These are phyloP conservation scores for Dinocampus coccinellae DNA, from an alignment of 2,888 invertebrate genomes.

Conservation along the genomic window DNA sequence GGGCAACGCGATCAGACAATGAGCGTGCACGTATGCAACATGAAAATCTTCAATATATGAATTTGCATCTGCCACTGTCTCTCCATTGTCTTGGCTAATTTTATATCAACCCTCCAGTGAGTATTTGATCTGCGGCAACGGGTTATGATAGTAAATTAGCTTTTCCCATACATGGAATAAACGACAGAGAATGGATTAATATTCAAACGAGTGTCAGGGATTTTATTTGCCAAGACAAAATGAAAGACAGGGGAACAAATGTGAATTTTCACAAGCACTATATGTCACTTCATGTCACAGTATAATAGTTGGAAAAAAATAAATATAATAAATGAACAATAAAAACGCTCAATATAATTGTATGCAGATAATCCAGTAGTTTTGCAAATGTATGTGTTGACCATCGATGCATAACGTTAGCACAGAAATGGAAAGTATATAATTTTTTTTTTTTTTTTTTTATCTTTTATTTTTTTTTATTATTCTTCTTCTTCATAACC, in stretches of 20 bases:
- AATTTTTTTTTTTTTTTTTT: not conserved
- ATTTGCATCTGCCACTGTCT: slow-evolving; percentile 67
- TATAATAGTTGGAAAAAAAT: not conserved
- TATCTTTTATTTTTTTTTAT: not conserved
- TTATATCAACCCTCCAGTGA: slow-evolving; percentile 50
- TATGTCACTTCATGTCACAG: slow-evolving; percentile 24
- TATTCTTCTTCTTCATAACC: slow-evolving; percentile 16
- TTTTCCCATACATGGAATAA: slow-evolving; percentile 22
- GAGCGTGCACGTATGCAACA: slow-evolving; percentile 44
- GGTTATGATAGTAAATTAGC: slow-evolving; percentile 24
- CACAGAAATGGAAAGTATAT: not conserved
- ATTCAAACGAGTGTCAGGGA: slow-evolving; percentile 9
- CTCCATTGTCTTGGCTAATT: slow-evolving; percentile 68
- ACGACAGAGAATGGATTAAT: slow-evolving; percentile 17
- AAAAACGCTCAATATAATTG: not conserved
- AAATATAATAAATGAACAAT: not conserved
- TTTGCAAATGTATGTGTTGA: not conserved
- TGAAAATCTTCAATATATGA: slow-evolving; percentile 51
- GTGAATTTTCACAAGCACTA: slow-evolving; percentile 29
- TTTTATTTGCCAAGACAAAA: slow-evolving; percentile 3
- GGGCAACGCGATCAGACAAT: slow-evolving; percentile 55
- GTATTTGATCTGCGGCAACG: slow-evolving; percentile 43
- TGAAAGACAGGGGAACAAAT: not conserved
- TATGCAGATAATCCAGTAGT: slow-evolving; percentile 3
- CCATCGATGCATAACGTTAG: not conserved